Percentiles rank a stretch among this genome's conserved stretches.
Conservation (phyloP, 35 echinoderm and acorn worm genomes). For the Apostichopus californicus region DNA sequence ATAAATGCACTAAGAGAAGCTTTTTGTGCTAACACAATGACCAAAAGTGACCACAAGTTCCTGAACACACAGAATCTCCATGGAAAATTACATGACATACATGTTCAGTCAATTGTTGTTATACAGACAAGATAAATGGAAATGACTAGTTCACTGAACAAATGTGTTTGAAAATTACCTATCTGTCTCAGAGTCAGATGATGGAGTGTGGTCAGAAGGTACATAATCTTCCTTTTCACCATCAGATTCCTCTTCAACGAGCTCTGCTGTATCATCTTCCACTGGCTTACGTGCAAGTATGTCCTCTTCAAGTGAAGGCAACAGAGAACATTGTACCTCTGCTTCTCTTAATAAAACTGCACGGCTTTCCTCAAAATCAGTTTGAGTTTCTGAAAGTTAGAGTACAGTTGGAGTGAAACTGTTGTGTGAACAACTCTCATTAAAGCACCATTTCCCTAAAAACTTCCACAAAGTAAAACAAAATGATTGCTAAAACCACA, state of each 20-base stretch:
- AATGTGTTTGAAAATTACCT: background rate
- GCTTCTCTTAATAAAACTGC: background rate
- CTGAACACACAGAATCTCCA: no score
- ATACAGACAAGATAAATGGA: background rate
- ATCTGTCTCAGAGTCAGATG: slow-evolving; percentile 5
- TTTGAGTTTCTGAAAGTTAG: background rate
- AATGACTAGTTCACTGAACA: no score
- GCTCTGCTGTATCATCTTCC: background rate
- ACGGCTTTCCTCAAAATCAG: background rate
- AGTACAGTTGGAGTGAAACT: background rate
- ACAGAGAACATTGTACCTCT: background rate
- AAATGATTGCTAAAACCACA: no score
- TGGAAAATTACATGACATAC: no score
- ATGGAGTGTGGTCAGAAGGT: slow-evolving; percentile 16
- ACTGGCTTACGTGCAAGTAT: background rate
- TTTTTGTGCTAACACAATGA: no score
- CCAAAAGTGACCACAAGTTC: no score
- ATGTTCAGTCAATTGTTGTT: no score
- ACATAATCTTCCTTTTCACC: background rate
- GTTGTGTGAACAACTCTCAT: background rate
- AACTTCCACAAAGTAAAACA: no score
- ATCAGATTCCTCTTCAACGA: background rate
- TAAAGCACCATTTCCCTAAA: no score
- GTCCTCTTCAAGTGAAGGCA: background rate
- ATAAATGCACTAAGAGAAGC: no score